Percentiles rank a stretch among this genome's conserved stretches.
phyloP scores from a whole-genome alignment of 2,888 invertebrate genomes.

The Cetonia aurata region DNA sequence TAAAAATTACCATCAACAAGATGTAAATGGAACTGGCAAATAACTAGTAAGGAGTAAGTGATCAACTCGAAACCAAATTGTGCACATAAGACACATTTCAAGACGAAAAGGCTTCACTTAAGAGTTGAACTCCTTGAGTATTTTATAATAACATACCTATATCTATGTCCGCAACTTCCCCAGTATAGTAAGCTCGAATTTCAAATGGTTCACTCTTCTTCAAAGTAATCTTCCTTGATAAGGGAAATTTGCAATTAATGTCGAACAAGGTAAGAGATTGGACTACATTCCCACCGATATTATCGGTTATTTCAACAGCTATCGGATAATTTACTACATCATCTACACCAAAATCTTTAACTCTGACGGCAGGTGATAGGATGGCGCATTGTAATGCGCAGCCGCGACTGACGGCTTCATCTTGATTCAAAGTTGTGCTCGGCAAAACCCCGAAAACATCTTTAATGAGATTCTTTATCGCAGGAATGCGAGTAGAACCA shows the following conservation, averaged over 20 bases:
- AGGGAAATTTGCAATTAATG: constrained; percentile 90
- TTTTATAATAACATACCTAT: constrained; percentile 74
- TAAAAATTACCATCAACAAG: too few relatives aligned
- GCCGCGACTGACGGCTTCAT: constrained; percentile 97
- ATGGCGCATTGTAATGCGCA: constrained; percentile 98
- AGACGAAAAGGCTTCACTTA: too few relatives aligned
- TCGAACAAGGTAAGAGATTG: constrained; percentile 95
- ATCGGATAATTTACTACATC: constrained; percentile 95
- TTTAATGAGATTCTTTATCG: constrained; percentile 90
- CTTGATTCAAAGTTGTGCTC: constrained; percentile 97
- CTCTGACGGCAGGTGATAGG: constrained; percentile 96
- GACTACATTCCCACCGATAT: constrained; percentile 70
- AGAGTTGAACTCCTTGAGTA: too few relatives aligned
- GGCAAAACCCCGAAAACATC: constrained; percentile 87
- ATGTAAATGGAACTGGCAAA: too few relatives aligned
- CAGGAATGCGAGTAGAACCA: constrained; percentile 94
- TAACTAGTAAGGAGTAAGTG: not conserved
- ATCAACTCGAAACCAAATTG: too few relatives aligned
- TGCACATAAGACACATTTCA: too few relatives aligned
- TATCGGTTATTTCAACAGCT: constrained; percentile 83
- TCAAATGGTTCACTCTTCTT: constrained; percentile 90
- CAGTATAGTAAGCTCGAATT: constrained; percentile 86
- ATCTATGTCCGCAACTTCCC: constrained; percentile 77
- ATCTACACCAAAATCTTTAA: constrained; percentile 93
- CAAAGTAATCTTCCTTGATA: constrained; percentile 94